Percentiles rank a stretch among this genome's conserved stretches.
Conservation (phyloP, 2,113 vertebrate species). For the Thryonomys swinderianus region DNA sequence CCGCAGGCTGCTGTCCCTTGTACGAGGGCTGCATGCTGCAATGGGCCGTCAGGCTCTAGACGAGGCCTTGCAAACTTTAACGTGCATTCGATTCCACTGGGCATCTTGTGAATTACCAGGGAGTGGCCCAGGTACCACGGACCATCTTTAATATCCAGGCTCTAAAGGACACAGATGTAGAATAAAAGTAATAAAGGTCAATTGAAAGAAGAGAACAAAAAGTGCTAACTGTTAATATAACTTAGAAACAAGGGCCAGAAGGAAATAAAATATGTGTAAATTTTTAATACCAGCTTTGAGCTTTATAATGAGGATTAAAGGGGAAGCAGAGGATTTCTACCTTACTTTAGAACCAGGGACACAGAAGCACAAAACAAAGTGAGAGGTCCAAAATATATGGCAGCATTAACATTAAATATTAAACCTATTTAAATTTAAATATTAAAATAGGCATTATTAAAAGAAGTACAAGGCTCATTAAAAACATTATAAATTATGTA, state of each 20-base stretch:
- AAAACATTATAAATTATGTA: constrained; percentile 23
- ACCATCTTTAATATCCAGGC: not conserved
- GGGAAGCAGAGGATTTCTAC: not conserved
- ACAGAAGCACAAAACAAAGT: not conserved
- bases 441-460: not conserved
- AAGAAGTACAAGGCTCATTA: not conserved
- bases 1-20: not conserved
- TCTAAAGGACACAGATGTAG: not conserved
- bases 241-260: not conserved
- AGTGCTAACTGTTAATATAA: not conserved
- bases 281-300: not conserved
- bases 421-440: constrained; percentile 4
- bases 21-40: not conserved
- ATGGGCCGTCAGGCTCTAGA: not conserved
- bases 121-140: not conserved
- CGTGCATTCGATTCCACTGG: not conserved
- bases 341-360: not conserved
- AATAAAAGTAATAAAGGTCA: not conserved
- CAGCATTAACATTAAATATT: not conserved
- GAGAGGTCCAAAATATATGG: not conserved
- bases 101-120: not conserved
- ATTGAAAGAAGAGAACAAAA: not conserved
- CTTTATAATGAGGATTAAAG: not conserved
- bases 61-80: not conserved
- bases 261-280: not conserved